Evolutionary conservation across 2,888 invertebrate genomes (phyloP).

Genomic region (Harpalus rubripes): DNA sequence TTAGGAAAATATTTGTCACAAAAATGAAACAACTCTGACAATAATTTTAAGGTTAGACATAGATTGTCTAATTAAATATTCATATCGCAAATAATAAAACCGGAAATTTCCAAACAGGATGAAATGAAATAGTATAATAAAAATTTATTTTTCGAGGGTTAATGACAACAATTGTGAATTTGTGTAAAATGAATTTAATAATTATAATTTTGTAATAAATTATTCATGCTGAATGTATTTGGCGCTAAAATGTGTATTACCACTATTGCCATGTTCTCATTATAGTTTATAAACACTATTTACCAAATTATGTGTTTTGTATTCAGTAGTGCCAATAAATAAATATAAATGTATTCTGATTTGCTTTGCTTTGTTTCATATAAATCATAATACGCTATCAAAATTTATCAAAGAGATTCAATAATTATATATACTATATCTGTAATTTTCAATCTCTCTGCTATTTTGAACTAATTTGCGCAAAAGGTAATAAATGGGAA

Average conservation of each 20-base stretch:
- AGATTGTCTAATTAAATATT: slow-evolving; percentile 17
- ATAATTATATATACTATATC: background rate
- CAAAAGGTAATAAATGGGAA: too few relatives aligned
- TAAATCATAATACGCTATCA: background rate
- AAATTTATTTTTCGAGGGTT: slow-evolving; percentile 2
- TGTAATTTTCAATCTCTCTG: too few relatives aligned
- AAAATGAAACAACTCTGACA: background rate
- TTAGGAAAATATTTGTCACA: slow-evolving; percentile 27
- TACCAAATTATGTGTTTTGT: slow-evolving; percentile 20
- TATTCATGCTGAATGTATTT: slow-evolving; percentile 13
- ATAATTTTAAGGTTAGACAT: background rate
- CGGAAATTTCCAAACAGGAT: background rate
- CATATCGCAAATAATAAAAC: background rate
- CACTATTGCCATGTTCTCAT: slow-evolving; percentile 24
- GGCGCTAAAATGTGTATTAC: slow-evolving; percentile 3
- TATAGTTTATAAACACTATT: slow-evolving; percentile 46
- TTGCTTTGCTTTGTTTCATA: slow-evolving; percentile 16
- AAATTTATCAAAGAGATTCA: background rate
- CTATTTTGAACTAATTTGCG: too few relatives aligned
- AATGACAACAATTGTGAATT: slow-evolving; percentile 3
- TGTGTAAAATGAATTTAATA: slow-evolving; percentile 7
- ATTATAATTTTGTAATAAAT: slow-evolving; percentile 29
- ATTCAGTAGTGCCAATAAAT: slow-evolving; percentile 5
- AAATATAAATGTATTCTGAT: slow-evolving; percentile 5
- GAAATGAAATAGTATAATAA: background rate